Evolutionary conservation across 2,888 invertebrate species (phyloP), one percentile per base, ranked within the genome.

Genomic region (Troides aeacus): DNA sequence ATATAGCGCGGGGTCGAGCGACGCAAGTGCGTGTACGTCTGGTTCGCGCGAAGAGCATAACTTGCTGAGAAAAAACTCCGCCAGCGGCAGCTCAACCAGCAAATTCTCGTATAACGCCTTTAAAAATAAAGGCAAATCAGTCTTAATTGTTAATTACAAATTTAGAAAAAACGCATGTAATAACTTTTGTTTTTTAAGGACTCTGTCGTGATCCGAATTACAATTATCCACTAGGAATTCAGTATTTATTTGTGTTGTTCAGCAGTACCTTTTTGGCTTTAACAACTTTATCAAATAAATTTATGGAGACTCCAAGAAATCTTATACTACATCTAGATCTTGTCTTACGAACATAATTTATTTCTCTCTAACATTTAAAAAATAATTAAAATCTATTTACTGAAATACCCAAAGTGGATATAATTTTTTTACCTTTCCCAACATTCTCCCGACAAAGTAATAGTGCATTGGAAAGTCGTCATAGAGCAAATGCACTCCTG

Each of bases 41-140:
- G 97, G 95, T 79, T 96, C 96, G 0, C 97, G 96, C 46, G 98
- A 94, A 62, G 97, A 97, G 66, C 91, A 90, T 72, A 92, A 73
- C 78, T 92, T 92, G 72, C 89, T 87, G 36, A 99, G 92, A 89
- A 99, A 99, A 89, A 99, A 99, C 80, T 97, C 97, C 2, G 99
- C 99, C 76, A 99, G 94, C 0, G 99, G 99, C 53, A 99, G 87
- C 85, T 99, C 99, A 7, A 99, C 97, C 72, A 99, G 89, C 68
- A 99, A 94, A 87, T 98, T 98, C 86, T 99, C 99, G 89, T 98
- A 99, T 64, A 99, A 91, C 0, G 99, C 98, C 96, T 96, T 86
- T 2, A 77, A 73, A 50, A n/a, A 57, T 57, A 12, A 50, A 50
- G 0, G 1, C 3, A 50, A 5, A 0, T 50, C 15, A 18, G 18